Evolutionary conservation across 1,140 invertebrate genomes (phyloP), one percentile per base, ranked within the genome.

Genomic region (Neuroterus valhalla): DNA sequence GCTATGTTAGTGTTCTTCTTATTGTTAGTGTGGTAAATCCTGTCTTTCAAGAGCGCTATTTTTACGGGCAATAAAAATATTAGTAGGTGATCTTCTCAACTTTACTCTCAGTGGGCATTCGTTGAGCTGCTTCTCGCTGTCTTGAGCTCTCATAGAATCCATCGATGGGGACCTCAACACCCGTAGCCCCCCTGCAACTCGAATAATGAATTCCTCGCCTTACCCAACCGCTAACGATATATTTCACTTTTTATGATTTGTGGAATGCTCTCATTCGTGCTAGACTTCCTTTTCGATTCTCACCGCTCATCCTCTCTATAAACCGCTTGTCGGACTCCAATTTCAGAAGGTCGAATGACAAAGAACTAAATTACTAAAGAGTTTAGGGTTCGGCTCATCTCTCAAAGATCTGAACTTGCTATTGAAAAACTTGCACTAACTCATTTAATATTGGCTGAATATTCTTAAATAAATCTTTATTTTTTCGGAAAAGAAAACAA

Each of bases 211-310:
- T 10, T 38, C 31, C 10, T 38, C 31, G 31, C 31, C 31, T 62
- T 62, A 23, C 55, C 55, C 23, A 62, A 62, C 48, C 76, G 45
- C 55, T 75, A 70, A 70, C 74, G 75, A 81, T 83, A 85, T 85
- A 81, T 84, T 81, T 85, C 80, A 83, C 75, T 73, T 85, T 85
- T 85, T 84, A 85, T 84, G 84, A 85, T 85, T 85, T 85, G 81
- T 84, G 74, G 76, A 82, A 84, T 76, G 72, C 75, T 78, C 81
- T 78, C 69, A 68, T 71, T 68, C 70, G 42, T 45, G 52, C 76
- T 67, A 26, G 72, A 43, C 31, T 70, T 48, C 42, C 21, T 75
- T 69, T 76, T 82, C 73, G 68, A 81, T 77, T 62, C 12, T 62
- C 15, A 26, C 52, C 52, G 21, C 55, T 31, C 55, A 38, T 62